Base-by-base conservation (phyloP, 2,113 vertebrate genomes). In the Apeltes quadracus region DNA sequence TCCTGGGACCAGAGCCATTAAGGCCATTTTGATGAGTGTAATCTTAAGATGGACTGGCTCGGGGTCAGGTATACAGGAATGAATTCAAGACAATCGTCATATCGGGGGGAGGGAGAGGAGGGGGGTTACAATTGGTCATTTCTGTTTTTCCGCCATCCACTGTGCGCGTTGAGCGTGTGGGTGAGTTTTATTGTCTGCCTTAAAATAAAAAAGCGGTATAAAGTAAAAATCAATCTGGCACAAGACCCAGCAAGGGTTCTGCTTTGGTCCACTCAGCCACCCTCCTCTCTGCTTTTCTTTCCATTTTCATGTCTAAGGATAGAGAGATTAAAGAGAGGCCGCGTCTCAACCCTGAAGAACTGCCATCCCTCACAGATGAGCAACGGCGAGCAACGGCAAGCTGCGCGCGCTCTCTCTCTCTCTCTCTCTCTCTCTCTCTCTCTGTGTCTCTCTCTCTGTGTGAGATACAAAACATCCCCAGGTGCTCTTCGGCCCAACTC, bases 191-290 rank as follows among this genome's bases (percentile, higher is more conserved):
- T 58, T 70, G 74, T 75, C 72, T 61, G 61, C 81, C 81, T 87
- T 79, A 74, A 81, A 86, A 89, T 88, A 84, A 89, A 84, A 89
- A 90, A 89, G 68, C 22, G 55, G 84, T 82, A 67, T 76, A 84
- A 81, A 82, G 82, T 81, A 81, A 87, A 90, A 87, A 89, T 88
- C 88, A 84, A 92, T 87, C 67, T 84, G 81, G 76, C 76, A 74
- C 69, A 66, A 76, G 82, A 81, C 75, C 69, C 64, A 76, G 77
- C 23, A 48, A 75, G 62, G 63, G 71, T 69, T 76, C 22, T 44
- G 51, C 67, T 61, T 71, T 66, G 43, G 81, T 82, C 83, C 67
- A 84, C 69, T 76, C 64, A 68, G 77, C 80, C 84, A 81, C 84
- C 54, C 78, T 78, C 69, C 68, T 79, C 54, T 68, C 46, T 16